Conservation (phyloP, 1,140 invertebrate genomes). For the Drosophila virilis region DNA sequence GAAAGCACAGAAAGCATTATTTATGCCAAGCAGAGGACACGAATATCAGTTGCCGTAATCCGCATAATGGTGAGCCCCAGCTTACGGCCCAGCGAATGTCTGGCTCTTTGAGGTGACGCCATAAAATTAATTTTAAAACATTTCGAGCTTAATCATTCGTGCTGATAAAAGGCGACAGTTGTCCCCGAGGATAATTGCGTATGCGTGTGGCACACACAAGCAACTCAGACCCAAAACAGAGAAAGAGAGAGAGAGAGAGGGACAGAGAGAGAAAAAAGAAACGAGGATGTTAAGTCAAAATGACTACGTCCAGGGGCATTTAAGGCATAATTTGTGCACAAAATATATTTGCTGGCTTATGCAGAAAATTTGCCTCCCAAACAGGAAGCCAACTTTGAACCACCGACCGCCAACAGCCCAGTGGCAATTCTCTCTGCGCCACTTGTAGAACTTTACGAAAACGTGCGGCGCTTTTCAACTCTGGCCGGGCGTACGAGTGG, state of each 20-base stretch:
- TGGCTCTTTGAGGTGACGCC: constrained; percentile 44
- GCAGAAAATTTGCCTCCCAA: constrained; percentile 53
- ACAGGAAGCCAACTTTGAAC: neutral
- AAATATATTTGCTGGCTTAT: constrained; percentile 67
- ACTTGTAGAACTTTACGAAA: constrained; percentile 73
- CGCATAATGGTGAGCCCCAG: constrained; percentile 52
- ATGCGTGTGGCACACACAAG: constrained; percentile 60
- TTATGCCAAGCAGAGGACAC: constrained; percentile 25
- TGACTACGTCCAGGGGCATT: constrained; percentile 45
- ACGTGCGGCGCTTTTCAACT: constrained; percentile 75
- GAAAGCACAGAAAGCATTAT: constrained; percentile 41
- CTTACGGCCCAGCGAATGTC: constrained; percentile 41
- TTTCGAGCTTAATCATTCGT: constrained; percentile 73
- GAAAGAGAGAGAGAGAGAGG: neutral
- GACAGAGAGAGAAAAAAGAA: neutral
- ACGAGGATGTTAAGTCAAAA: constrained; percentile 1
- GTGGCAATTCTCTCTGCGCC: constrained; percentile 43
- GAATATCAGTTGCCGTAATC: constrained; percentile 43
- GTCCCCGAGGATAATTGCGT: constrained; percentile 76
- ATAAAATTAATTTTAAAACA: constrained; percentile 82
- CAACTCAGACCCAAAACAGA: neutral
- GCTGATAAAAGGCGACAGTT: constrained; percentile 79
- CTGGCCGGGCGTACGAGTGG: constrained; percentile 22
- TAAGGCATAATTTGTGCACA: constrained; percentile 75
- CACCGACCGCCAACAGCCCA: constrained; percentile 7